phyloP scores from a whole-genome alignment of 64 coral and sea anemone species.

The Dendrophyllia cribrosa region DNA sequence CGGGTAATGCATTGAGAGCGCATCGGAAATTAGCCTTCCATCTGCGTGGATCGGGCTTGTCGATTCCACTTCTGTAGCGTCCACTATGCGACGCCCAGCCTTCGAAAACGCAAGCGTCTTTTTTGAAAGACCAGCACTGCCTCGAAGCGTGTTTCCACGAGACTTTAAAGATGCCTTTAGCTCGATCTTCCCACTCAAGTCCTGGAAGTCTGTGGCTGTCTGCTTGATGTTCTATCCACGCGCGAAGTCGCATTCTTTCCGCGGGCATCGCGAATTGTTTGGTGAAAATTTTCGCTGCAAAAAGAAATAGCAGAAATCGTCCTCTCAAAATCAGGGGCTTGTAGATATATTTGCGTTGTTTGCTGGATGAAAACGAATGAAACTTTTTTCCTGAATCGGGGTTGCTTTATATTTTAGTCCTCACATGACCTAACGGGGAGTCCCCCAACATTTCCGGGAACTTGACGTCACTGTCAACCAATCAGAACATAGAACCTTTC shows the following conservation, averaged over 20 bases:
- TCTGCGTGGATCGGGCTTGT: constrained; percentile 77
- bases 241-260: constrained; percentile 75
- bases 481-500: not conserved
- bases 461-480: constrained; percentile 12
- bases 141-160: constrained; percentile 95
- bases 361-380: not conserved
- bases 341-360: not conserved
- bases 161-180: constrained; percentile 76
- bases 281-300: not conserved
- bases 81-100: constrained; percentile 84
- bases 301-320: not conserved
- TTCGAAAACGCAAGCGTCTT: constrained; percentile 89
- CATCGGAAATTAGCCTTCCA: constrained; percentile 95
- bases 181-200: constrained; percentile 72
- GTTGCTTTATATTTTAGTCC: not conserved
- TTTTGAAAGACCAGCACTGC: constrained; percentile 61
- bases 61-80: constrained; percentile 51
- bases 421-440: constrained; percentile 17
- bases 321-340: not conserved
- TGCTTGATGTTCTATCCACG: constrained; percentile 74
- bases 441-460: constrained; percentile 21
- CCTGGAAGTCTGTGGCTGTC: constrained; percentile 67
- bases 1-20: constrained; percentile 86
- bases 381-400: not conserved
- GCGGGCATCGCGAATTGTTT: constrained; percentile 51